Base-by-base conservation (phyloP, 2,888 invertebrate genomes). In the Cerastis leucographa region DNA sequence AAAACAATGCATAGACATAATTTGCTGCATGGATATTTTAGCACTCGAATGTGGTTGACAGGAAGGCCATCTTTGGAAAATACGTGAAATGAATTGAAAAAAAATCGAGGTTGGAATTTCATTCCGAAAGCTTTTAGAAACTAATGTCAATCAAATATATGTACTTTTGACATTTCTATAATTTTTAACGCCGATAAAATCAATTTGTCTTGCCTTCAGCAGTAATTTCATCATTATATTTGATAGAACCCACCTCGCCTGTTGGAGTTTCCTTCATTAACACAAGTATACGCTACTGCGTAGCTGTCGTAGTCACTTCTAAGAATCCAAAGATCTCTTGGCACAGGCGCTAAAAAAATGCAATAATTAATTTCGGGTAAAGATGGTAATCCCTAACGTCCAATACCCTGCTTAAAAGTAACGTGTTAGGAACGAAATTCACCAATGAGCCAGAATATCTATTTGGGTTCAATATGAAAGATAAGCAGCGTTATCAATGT, bases 241-340 rank as follows among this genome's bases (percentile, higher is more conserved):
- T 56, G 11, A 6, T 22, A 59, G 25, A 44, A 82, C 93, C 93
- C 93, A 97, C 97, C 94, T 92, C 94, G 92, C 90, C 94, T 97
- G 59, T 89, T 87, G 65, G 96, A 89, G 61, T 95, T 89, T 14
- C 89, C 89, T 7, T 97, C 92, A 88, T 97, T 94, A 0, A 92
- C 91, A 88, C 98, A 98, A 25, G 97, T 97, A 95, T 97, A 98
- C 0, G 97, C 97, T 0, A 98, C 95, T 0, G 97, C 97, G 86
- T 97, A 98, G 80, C 93, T 96, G 0, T 92, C 92, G 89, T 98
- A 98, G 90, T 98, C 98, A 0, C 98, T 98, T 7, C 96, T 97
- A 17, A 98, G 86, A 40, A 98, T 92, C 97, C 97, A 97, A 11
- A 96, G 81, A 5, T 93, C 90, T 29, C 90, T 89, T 56, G 80